phyloP scores from a whole-genome alignment of 2,888 invertebrate species.

The Trissonchulus latispiculum region DNA sequence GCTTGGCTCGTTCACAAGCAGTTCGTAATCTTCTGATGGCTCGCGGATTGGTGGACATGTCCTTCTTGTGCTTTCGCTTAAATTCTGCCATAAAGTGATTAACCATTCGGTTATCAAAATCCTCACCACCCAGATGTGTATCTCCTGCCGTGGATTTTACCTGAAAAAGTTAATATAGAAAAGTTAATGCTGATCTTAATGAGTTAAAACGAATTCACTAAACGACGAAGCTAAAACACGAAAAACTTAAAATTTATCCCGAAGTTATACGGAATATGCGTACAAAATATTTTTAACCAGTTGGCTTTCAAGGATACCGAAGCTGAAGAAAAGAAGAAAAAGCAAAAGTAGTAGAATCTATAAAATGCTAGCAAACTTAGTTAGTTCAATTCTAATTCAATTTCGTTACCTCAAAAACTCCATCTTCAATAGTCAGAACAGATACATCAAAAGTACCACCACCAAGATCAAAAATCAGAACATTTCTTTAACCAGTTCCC shows the following conservation, averaged over 20 bases:
- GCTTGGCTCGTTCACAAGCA: conserved; percentile 63
- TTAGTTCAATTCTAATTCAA: too few relatives aligned
- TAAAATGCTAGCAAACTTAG: too few relatives aligned
- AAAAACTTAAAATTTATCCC: too few relatives aligned
- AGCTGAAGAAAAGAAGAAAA: too few relatives aligned
- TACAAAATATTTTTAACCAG: too few relatives aligned
- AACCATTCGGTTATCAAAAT: conserved; percentile 55
- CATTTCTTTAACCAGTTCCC: conserved; percentile 49
- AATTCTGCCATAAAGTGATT: conserved; percentile 48
- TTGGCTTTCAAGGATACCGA: too few relatives aligned
- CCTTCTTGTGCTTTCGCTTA: conserved; percentile 66
- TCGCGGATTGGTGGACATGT: conserved; percentile 72
- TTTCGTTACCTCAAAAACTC: conserved; percentile 82
- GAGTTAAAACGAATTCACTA: too few relatives aligned
- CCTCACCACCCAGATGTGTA: conserved; percentile 56
- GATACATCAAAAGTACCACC: conserved; percentile 94
- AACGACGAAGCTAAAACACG: too few relatives aligned
- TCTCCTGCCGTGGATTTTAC: conserved; percentile 82
- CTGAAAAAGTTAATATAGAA: conserved; percentile 70
- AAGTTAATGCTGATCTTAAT: conserved; percentile 80
- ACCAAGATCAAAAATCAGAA: conserved; percentile 57
- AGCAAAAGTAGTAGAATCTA: too few relatives aligned
- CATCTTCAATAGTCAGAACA: conserved; percentile 75
- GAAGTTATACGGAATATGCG: too few relatives aligned
- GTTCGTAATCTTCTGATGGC: conserved; percentile 80